Base-by-base conservation (phyloP, 1,140 invertebrate species). In the Stegodyphus mimosarum region DNA sequence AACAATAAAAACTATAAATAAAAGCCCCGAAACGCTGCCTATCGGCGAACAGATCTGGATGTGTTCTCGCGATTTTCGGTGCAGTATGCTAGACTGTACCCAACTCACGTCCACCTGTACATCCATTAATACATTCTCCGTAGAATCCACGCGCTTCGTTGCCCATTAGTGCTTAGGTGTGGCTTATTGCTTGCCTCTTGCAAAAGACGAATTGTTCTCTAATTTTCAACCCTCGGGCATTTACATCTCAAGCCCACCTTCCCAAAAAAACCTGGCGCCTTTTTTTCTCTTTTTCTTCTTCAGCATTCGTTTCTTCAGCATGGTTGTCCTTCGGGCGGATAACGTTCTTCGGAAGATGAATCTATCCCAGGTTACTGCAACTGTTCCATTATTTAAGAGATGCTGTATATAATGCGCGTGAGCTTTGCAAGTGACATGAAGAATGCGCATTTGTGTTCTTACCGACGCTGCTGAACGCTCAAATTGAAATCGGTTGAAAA, bases 1-100 rank as follows among this genome's bases (percentile, higher is more conserved):
- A 83, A 83, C 71, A 73, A 64, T 66, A 66, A 83, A 73, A 83
- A 60, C 33, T 49, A 81, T 81, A 81, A 81, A 81, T 73, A 81
- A 66, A 66, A 77, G 51, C 48, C 50, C 33, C 33, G 33, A 10
- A 78, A 67, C 9, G n/a, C 15, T 74, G 55, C 55, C 55, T 60
- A 60, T 60, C 55, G 55, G 55, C 55, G 55, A 60, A 15, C 9
- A 15, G 55, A 60, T 60, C 55, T 60, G 15, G 9, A 9, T 60
- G 15, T 9, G 55, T 15, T 60, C 33, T 33, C 33, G 33, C 33
- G 33, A 33, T 33, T 3, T 33, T 33, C 33, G 55, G 55, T 15
- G 9, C 9, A 60, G 55, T 10, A 60, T 15, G 15, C 15, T 60
- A 69, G 48, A 64, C 6, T 6, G n/a, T 53, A 80, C 48, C 67